phyloP scores from a whole-genome alignment of 2,113 vertebrate genomes.

The Elachura formosa region DNA sequence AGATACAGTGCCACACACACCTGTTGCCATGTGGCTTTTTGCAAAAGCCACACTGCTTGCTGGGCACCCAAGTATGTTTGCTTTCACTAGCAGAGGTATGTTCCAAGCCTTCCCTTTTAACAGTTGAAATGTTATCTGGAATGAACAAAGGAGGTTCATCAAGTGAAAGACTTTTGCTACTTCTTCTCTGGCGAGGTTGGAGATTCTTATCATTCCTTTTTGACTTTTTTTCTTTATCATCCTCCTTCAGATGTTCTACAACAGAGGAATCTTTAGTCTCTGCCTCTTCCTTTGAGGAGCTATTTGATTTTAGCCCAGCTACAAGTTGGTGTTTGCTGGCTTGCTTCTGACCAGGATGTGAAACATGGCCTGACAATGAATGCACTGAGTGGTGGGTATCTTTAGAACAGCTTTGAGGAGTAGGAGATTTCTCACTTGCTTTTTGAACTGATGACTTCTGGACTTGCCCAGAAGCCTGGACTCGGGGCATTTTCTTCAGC shows the following conservation, averaged over 20 bases:
- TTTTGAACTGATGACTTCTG: constrained; percentile 53
- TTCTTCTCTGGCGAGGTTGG: constrained; percentile 85
- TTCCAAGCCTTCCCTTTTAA: constrained; percentile 85
- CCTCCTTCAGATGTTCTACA: constrained; percentile 71
- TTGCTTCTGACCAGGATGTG: constrained; percentile 69
- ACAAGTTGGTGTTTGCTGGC: constrained; percentile 49
- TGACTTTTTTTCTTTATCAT: constrained; percentile 82
- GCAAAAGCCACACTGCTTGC: constrained; percentile 92
- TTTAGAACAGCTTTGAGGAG: constrained; percentile 59
- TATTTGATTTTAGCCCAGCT: constrained; percentile 34
- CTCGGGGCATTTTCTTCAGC: constrained; percentile 57
- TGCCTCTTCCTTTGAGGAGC: constrained; percentile 65
- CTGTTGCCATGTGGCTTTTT: constrained; percentile 94
- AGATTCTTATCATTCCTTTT: constrained; percentile 85
- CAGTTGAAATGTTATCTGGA: constrained; percentile 92
- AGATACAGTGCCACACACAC: constrained; percentile 72
- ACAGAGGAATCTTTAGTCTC: constrained; percentile 57
- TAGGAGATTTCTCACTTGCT: constrained; percentile 59
- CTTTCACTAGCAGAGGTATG: constrained; percentile 73
- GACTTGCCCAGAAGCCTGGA: constrained; percentile 37
- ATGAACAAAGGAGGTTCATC: constrained; percentile 96
- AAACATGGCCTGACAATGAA: constrained; percentile 41
- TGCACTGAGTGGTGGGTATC: constrained; percentile 31
- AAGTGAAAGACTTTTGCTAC: constrained; percentile 83
- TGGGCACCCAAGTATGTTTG: constrained; percentile 86